These are phyloP conservation scores for Tachypleus tridentatus DNA, from an alignment of 1,140 invertebrate species.

Conservation along the genomic window DNA sequence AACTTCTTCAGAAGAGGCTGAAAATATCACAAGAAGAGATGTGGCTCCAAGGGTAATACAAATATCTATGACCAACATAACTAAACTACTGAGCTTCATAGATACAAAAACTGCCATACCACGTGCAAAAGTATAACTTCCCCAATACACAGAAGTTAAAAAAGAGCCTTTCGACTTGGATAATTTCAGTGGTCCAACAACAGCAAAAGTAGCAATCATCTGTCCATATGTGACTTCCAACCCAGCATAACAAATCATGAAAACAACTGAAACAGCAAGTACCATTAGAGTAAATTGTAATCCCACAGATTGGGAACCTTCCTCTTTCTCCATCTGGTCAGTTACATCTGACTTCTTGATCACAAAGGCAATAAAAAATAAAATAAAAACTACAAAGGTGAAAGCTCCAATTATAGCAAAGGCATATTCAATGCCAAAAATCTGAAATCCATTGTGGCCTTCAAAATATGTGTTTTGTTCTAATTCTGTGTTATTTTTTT, in stretches of 20 bases:
- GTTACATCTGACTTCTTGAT: too few species aligned
- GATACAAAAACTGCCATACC: slow-evolving; percentile 37
- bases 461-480: too few species aligned
- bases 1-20: slow-evolving; percentile 20
- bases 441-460: too few species aligned
- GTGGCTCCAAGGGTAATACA: slow-evolving; percentile 27
- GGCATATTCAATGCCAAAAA: too few species aligned
- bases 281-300: too few species aligned
- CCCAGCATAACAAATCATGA: slow-evolving; percentile 32
- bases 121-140: slow-evolving; percentile 36
- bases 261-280: too few species aligned
- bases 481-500: too few species aligned
- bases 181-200: slow-evolving; percentile 29
- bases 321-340: too few species aligned
- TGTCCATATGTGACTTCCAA: slow-evolving; percentile 39
- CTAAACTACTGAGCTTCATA: slow-evolving; percentile 29
- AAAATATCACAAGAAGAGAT: slow-evolving; percentile 12
- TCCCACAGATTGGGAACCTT: too few species aligned
- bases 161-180: slow-evolving; percentile 32
- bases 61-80: slow-evolving; percentile 34
- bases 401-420: too few species aligned
- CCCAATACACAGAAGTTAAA: slow-evolving; percentile 40
- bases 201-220: slow-evolving; percentile 34
- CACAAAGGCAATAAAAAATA: too few species aligned
- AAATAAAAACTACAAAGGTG: too few species aligned